Evolutionary conservation across 2,797 vertebrate species (phyloP), one percentile per base, ranked within the genome.

Genomic region (Epinephelus coioides): DNA sequence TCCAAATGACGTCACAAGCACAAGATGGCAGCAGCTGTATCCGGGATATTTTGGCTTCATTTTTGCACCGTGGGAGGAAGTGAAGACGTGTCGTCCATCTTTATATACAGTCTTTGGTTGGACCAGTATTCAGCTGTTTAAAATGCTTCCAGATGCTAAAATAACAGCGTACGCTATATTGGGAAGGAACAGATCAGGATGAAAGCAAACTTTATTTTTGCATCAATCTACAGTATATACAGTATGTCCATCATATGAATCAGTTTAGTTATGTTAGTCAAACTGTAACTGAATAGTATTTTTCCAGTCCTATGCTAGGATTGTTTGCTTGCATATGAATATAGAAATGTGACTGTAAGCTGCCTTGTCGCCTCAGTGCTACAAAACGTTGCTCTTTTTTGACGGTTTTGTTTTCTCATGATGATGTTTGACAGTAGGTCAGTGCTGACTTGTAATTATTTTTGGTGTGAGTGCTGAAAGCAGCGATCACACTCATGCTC

Each of bases 381-480:
- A 62, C 65, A 21, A 27, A 27, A 13, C 25, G n/a, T 78, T 59
- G 55, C 71, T 82, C 38, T 49, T 65, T 30, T 53, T 53, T 51
- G 49, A 86, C 71, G 59, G 74, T 21, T n/a, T 70, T 71, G 71
- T 38, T 70, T 73, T 44, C 59, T 85, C 25, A 49, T 55, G 15
- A 53, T 23, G 5, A n/a, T 19, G 50, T 85, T 87, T 67, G 89
- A 94, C 89, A 73, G 76, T 81, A 84, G 86, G 91, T 92, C 89
- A 25, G 46, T 62, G 61, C 79, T 76, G 85, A 90, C 90, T 89
- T 83, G 82, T 92, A 82, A 86, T 76, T 79, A 74, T 84, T 73
- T 34, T 43, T 14, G 43, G 27, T 61, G 51, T 74, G 72, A 75
- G 59, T 3, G 73, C 73, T 68, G 30, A 70, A 72, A 86, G 50